Base-by-base conservation (phyloP, 2,797 vertebrate species). In the Taenioides sp. region DNA sequence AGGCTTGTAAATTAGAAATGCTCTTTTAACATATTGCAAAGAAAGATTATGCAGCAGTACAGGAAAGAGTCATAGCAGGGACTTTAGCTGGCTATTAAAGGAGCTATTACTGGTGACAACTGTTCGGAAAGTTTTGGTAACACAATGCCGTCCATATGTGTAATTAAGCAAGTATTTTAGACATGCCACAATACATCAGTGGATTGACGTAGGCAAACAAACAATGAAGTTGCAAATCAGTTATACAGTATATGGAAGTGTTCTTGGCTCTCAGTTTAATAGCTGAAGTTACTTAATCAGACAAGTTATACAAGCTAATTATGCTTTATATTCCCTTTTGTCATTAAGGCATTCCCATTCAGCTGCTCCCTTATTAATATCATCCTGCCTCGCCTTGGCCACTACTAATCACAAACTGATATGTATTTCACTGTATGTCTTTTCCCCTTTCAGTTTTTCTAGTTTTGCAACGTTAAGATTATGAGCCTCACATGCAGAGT, bases 1-100 rank as follows among this genome's bases (percentile, higher is more conserved):
- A 66, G 27, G 37, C 50, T 17, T 73, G 66, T 65, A 66, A n/a
- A 66, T 47, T 65, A 37, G 20, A 54, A 40, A 65, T 37, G 23
- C 31, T n/a, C 16, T 14, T 23, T 61, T 69, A 16, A 14, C 20
- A 40, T n/a, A 68, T 67, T 54, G 49, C 31, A 66, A 55, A 47
- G 27, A 43, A 23, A 64, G 22, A 34, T 61, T 61, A 18, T 31
- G 28, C 57, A 10, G 25, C 54, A n/a, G 57, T 25, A 25, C 14
- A 27, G 57, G 57, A 49, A 23, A 23, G 5, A 43, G 28, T 20
- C n/a, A 43, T 2, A 49, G 40, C 31, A 65, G 23, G 63, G 22
- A 65, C 11, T 65, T 25, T 47, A 22, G 1, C 34, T 10, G 1
- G 62, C 37, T 25, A 47, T 43, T 65, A 47, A 65, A 65, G n/a